Conservation (phyloP, 2,797 vertebrate species). For the Agapornis canus region DNA sequence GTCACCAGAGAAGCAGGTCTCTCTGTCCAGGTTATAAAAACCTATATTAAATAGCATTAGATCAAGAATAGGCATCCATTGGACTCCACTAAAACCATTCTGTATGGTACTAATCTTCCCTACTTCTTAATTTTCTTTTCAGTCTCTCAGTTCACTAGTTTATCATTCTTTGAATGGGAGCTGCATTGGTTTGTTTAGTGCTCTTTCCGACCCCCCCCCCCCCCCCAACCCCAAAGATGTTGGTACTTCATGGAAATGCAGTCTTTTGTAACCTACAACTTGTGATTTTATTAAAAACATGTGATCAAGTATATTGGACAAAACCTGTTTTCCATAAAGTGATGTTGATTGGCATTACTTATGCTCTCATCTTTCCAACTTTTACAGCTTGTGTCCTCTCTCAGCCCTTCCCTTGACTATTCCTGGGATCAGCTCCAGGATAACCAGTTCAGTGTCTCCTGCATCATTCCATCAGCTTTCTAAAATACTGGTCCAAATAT, state of each 20-base stretch:
- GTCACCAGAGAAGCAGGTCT: neutral
- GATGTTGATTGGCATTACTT: neutral
- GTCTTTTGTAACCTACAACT: neutral
- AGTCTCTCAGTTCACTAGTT: neutral
- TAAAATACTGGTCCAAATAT: neutral
- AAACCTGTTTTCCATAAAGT: slow-evolving; percentile 3
- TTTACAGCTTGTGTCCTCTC: neutral
- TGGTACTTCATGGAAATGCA: neutral
- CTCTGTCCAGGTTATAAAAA: neutral
- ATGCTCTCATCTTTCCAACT: neutral
- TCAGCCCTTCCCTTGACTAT: neutral
- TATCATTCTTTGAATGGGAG: neutral
- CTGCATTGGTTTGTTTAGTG: neutral
- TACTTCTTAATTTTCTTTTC: neutral
- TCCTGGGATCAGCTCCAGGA: slow-evolving; percentile 7
- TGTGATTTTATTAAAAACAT: neutral
- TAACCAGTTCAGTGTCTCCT: neutral
- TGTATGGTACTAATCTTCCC: neutral
- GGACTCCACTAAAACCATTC: neutral
- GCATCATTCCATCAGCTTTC: neutral
- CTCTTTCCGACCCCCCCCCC: too few relatives aligned
- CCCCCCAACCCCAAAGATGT: neutral
- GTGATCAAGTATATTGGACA: neutral
- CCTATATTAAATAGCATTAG: neutral
- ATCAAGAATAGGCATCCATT: neutral